Evolutionary conservation across 2,113 vertebrate genomes (phyloP).

Genomic region (Pelecanoides urinatrix): DNA sequence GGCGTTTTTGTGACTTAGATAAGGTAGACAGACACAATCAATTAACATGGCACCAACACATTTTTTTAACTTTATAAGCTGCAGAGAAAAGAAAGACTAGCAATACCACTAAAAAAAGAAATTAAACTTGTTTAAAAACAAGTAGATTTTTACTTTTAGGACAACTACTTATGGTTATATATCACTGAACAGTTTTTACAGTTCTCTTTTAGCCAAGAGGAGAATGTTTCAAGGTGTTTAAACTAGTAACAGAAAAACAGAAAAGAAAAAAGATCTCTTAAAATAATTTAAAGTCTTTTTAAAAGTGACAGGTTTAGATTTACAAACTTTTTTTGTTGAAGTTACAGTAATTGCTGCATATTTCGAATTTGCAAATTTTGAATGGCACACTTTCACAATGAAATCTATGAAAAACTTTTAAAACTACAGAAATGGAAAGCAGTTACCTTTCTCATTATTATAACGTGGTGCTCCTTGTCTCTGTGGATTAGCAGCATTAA

Average conservation of each 20-base stretch:
- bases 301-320: background rate
- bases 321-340: background rate
- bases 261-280: background rate
- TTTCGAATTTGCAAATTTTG: rapidly evolving
- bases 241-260: background rate
- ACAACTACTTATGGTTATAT: background rate
- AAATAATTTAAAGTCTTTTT: background rate
- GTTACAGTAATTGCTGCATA: rapidly evolving
- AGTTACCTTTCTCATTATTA: conserved; percentile 44
- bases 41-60: background rate
- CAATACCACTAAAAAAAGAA: background rate
- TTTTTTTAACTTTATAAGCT: background rate
- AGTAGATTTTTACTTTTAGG: background rate
- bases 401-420: rapidly evolving
- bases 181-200: background rate
- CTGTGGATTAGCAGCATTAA: conserved; percentile 33
- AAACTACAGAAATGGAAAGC: rapidly evolving
- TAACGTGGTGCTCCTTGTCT: conserved; percentile 5
- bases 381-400: rapidly evolving
- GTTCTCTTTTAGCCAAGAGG: background rate
- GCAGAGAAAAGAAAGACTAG: background rate
- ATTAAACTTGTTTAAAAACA: background rate
- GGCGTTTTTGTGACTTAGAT: background rate
- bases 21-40: background rate
- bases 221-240: rapidly evolving